Evolutionary conservation across 1,140 invertebrate species (phyloP), one percentile per base, ranked within the genome.

Genomic region (Teleopsis dalmanni): DNA sequence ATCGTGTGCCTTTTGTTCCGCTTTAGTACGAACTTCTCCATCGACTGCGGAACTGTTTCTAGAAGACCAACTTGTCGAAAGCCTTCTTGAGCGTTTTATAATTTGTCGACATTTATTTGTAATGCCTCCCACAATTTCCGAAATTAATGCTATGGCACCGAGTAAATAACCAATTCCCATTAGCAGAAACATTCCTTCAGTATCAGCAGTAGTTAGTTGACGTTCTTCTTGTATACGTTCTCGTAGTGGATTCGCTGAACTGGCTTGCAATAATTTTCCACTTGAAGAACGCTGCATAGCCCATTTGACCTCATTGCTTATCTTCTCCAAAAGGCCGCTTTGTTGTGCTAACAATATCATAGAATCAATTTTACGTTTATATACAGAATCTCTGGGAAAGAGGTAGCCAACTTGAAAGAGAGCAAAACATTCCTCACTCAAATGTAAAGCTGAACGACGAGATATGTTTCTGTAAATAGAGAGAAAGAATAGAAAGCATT

Each of bases 141-240:
- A 81, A 4, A 79, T 49, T 18, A 81, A 62, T 6, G 76, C 75
- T 13, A 68, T 59, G 2, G 62, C 72, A 4, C 78, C 83, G 11
- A 82, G 53, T 0, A 81, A 59, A 62, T 81, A 82, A 0, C 85
- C 85, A 31, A 78, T 74, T 2, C 75, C 81, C 41, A 88, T 70
- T 2, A 88, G 71, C 7, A 87, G 64, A 57, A 87, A 88, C 81
- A 86, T 87, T 6, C 85, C 85, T 72, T 85, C 82, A 3, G 82
- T 85, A 51, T 87, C 84, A 57, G 84, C 82, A 29, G 86, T 70
- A 1, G 80, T 81, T 19, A 88, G 57, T 36, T 81, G 78, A 44
- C 82, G 75, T 61, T 88, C 84, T 67, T 84, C 79, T 64, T 47
- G 72, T 57, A 46, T 73, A 50, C 52, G 70, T 54, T 62, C 72